Evolutionary conservation across 2,888 invertebrate species (phyloP), one percentile per base, ranked within the genome.

Genomic region (Drosophila falleni): DNA sequence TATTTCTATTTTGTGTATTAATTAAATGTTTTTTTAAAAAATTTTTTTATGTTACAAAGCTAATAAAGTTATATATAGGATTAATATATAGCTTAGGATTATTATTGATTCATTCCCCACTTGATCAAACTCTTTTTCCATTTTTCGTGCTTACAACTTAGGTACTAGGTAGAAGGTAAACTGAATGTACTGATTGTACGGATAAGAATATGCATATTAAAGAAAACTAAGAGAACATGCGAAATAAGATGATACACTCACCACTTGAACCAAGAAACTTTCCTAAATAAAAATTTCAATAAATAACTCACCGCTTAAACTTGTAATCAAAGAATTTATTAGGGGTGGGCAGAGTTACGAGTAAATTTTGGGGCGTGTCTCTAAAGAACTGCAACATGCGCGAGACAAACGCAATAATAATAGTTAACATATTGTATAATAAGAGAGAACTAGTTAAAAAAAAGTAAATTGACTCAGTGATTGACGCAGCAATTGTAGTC

Each of bases 311-410:
- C 62, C 62, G 37, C 53, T 35, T 51, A n/a, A 53, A 54, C 26
- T 37, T 44, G 33, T 35, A n/a, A 50, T 31, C 5, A 5, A 26
- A 33, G 5, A 37, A 15, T 46, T 46, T n/a, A 23, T 55, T 10
- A 44, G 31, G 15, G 39, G 13, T 19, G 23, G 5, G 13, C 35
- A 39, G 13, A 15, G 37, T 35, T 16, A 16, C 16, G n/a, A n/a
- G 10, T 53, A 39, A 51, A 49, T 11, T 37, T 50, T 13, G 29
- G 26, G 71, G 56, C 59, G 50, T 54, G 62, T 56, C 59, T 66
- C 53, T 54, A 54, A 55, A 59, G 55, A 19, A 72, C 62, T 71
- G 54, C 62, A 75, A 60, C 73, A 72, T 75, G 75, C 75, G 58
- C 62, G 29, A 35, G 65, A 74, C 71, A 49, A 60, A 29, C 16